A percentile compares a stretch with the other conserved stretches of the same genome.
Conservation (phyloP, 2,888 invertebrate species). For the Lasioglossum pauxillum region DNA sequence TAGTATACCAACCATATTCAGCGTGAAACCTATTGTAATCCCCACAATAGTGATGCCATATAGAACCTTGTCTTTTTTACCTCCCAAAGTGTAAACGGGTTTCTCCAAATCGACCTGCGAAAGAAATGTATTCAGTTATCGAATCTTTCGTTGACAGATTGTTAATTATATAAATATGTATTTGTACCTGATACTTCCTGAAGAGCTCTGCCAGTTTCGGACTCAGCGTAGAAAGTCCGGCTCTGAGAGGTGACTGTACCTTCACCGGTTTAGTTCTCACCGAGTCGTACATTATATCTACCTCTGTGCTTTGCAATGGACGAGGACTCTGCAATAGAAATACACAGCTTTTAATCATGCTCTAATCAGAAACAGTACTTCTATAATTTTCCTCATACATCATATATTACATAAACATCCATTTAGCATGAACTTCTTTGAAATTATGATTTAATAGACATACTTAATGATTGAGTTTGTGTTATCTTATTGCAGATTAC, state of each 20-base stretch:
- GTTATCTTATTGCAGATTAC: not conserved
- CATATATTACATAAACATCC: slow-evolving; percentile 37
- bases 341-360: slow-evolving; percentile 2
- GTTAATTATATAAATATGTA: not conserved
- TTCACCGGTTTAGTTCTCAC: slow-evolving; percentile 59
- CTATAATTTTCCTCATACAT: not conserved
- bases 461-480: not conserved
- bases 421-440: not conserved
- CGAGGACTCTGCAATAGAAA: slow-evolving; percentile 64
- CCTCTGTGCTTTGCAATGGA: slow-evolving; percentile 68
- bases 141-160: not conserved
- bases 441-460: not conserved
- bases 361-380: not conserved
- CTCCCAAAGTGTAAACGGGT: slow-evolving; percentile 67
- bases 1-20: rapidly evolving
- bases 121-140: slow-evolving; percentile 12
- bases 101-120: slow-evolving; percentile 74
- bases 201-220: slow-evolving; percentile 28
- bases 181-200: slow-evolving; percentile 53
- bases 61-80: slow-evolving; percentile 67
- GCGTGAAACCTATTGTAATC: rapidly evolving
- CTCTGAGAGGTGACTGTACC: not conserved
- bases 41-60: slow-evolving; percentile 82
- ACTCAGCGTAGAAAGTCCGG: slow-evolving; percentile 22
- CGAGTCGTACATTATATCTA: slow-evolving; percentile 71